These are phyloP conservation scores for Oxycera nigricornis DNA, from an alignment of 2,888 invertebrate genomes.

Conservation along the genomic window DNA sequence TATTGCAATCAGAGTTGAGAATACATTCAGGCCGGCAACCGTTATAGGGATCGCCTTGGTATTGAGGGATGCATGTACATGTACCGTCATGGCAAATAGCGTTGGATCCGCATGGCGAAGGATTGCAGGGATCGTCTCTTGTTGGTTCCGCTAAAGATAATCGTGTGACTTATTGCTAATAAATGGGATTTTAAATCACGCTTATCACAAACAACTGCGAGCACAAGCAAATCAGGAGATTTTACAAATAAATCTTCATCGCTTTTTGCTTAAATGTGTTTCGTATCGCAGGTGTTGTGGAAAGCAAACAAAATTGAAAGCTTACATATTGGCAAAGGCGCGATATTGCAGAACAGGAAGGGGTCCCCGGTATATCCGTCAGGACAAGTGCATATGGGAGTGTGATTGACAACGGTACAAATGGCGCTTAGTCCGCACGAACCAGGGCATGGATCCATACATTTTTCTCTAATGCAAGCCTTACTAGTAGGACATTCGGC, in stretches of 20 bases:
- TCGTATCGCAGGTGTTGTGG: background rate
- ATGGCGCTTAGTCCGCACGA: slow-evolving; percentile 75
- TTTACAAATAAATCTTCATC: too few relatives aligned
- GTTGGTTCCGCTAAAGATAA: slow-evolving; percentile 51
- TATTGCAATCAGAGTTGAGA: slow-evolving; percentile 75
- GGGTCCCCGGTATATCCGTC: slow-evolving; percentile 73
- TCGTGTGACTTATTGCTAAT: background rate
- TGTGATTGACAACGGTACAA: slow-evolving; percentile 75
- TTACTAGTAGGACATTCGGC: slow-evolving; percentile 72
- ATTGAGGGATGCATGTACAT: slow-evolving; percentile 74
- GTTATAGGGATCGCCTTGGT: slow-evolving; percentile 76
- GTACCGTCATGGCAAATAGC: slow-evolving; percentile 71
- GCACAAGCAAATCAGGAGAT: too few relatives aligned
- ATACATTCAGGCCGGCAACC: slow-evolving; percentile 84
- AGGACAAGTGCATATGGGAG: slow-evolving; percentile 74
- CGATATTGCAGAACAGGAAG: slow-evolving; percentile 68
- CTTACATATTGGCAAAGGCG: slow-evolving; percentile 45
- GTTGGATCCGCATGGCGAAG: slow-evolving; percentile 76
- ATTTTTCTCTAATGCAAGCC: slow-evolving; percentile 75
- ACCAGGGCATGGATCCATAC: slow-evolving; percentile 75
- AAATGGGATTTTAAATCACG: background rate
- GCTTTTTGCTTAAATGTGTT: too few relatives aligned
- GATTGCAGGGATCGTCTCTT: slow-evolving; percentile 64
- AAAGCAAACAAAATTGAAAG: too few relatives aligned
- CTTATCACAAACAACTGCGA: too few relatives aligned